Evolutionary conservation across 2,888 invertebrate genomes (phyloP).

Genomic region (Ichneumoninae sp.): DNA sequence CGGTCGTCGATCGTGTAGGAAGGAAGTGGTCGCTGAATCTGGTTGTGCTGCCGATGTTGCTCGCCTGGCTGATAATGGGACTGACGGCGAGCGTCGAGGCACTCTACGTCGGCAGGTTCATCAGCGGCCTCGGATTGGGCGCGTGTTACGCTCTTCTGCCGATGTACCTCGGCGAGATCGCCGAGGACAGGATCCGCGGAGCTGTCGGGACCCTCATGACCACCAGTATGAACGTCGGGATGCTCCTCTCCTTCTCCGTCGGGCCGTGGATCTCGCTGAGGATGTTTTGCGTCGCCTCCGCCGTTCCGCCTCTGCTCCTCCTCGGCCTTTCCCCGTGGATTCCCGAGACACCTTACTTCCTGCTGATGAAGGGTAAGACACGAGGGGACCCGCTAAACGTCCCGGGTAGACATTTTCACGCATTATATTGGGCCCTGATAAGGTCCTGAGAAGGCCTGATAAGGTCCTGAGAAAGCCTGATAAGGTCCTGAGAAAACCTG

Average conservation of each 20-base stretch:
- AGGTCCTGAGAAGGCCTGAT: no score
- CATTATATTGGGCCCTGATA: no score
- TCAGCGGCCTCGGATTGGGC: slow-evolving; percentile 31
- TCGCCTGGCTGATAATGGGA: slow-evolving; percentile 29
- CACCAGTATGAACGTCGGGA: not conserved
- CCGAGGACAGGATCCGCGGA: slow-evolving; percentile 50
- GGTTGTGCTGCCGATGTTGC: slow-evolving; percentile 31
- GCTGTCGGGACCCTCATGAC: slow-evolving; percentile 7
- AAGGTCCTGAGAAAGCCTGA: no score
- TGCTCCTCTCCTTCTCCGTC: not conserved
- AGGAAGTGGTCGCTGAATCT: slow-evolving; percentile 42
- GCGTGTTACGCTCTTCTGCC: slow-evolving; percentile 20
- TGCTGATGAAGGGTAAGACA: slow-evolving; percentile 42
- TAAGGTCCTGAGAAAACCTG: no score
- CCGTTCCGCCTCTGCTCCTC: slow-evolving; percentile 30
- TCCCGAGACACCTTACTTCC: slow-evolving; percentile 50
- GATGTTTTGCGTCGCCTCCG: not conserved
- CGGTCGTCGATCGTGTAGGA: slow-evolving; percentile 41
- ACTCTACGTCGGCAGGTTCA: slow-evolving; percentile 28
- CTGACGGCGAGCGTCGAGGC: not conserved
- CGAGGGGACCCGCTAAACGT: not conserved
- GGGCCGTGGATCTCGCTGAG: not conserved
- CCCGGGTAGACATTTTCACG: no score
- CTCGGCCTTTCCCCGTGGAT: slow-evolving; percentile 32
- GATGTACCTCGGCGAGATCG: slow-evolving; percentile 53